phyloP scores from a whole-genome alignment of 2,888 invertebrate species.

The Agrilus cyanescens region DNA sequence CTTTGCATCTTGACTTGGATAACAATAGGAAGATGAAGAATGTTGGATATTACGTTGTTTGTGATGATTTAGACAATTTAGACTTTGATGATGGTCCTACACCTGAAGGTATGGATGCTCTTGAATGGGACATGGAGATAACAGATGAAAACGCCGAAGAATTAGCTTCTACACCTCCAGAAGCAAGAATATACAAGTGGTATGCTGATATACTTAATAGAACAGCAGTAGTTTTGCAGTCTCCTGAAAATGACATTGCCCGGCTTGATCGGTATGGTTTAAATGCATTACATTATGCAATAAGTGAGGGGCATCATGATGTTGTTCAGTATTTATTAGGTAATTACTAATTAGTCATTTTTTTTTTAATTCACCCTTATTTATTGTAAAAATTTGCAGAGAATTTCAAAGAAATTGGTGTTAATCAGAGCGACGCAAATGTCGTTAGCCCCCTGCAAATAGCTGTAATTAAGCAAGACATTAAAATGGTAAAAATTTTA shows the following conservation, averaged over 20 bases:
- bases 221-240: constrained; percentile 37
- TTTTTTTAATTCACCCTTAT: no score
- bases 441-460: constrained; percentile 58
- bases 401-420: constrained; percentile 42
- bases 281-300: constrained; percentile 64
- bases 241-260: constrained; percentile 39
- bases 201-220: constrained; percentile 63
- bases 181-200: constrained; percentile 46
- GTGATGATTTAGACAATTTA: constrained; percentile 32
- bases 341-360: background rate
- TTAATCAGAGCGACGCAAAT: constrained; percentile 53
- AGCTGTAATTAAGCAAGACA: constrained; percentile 47
- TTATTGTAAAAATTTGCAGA: constrained; percentile 11
- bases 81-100: constrained; percentile 34
- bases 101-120: constrained; percentile 45
- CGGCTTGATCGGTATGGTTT: constrained; percentile 51
- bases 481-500: constrained; percentile 44
- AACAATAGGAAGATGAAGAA: constrained; percentile 26
- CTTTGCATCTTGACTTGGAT: constrained; percentile 28
- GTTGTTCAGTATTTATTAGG: constrained; percentile 46
- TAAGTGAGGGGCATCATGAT: constrained; percentile 50
- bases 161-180: constrained; percentile 14
- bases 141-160: constrained; percentile 34
- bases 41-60: constrained; percentile 39
- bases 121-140: constrained; percentile 70